A percentile compares a stretch with the other conserved stretches of the same genome.
Conservation (phyloP, 2,797 vertebrate genomes). For the Octomys mimax region DNA sequence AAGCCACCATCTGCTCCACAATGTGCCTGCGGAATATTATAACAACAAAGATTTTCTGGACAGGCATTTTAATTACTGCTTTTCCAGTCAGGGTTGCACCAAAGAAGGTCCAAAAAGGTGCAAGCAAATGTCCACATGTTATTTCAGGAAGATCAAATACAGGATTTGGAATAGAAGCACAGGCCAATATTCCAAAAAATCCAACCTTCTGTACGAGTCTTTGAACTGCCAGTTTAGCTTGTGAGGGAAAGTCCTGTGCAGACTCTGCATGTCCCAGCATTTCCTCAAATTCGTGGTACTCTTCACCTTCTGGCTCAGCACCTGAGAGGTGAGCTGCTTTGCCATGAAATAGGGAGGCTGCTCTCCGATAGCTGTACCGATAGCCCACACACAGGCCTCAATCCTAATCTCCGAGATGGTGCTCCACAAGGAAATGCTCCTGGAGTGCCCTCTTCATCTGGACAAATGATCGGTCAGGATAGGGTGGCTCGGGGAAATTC, state of each 20-base stretch:
- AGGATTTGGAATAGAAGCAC: slow-evolving; percentile 98
- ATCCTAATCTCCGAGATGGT: slow-evolving; percentile 99
- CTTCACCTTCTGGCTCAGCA: slow-evolving; percentile 97
- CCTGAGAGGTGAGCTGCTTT: slow-evolving; percentile 97
- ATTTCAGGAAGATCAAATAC: slow-evolving; percentile 99
- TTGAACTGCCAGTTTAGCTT: slow-evolving; percentile 92
- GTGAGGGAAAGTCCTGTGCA: slow-evolving; percentile 94
- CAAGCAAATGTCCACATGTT: slow-evolving; percentile 98
- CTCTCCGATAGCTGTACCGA: slow-evolving; percentile 98
- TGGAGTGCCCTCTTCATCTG: slow-evolving; percentile 89
- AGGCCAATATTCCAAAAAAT: slow-evolving; percentile 98
- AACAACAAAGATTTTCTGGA: slow-evolving; percentile 89
- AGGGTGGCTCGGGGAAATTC: slow-evolving; percentile 98
- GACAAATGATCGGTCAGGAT: slow-evolving; percentile 97
- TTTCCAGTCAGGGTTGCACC: slow-evolving; percentile 99
- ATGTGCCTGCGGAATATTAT: too few species aligned
- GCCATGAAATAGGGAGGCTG: slow-evolving; percentile 99
- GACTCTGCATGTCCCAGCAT: slow-evolving; percentile 97
- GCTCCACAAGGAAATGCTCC: slow-evolving; percentile 95
- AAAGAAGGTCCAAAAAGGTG: slow-evolving; percentile 99
- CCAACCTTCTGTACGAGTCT: slow-evolving; percentile 95
- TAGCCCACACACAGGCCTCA: slow-evolving; percentile 99
- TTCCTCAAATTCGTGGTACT: slow-evolving; percentile 99
- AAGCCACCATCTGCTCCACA: too few species aligned
- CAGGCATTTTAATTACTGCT: slow-evolving; percentile 99